A percentile compares a stretch with the other conserved stretches of the same genome.
These are phyloP conservation scores for Sanderia malayensis DNA, from an alignment of 30 jellyfish, hydroid and myxozoan genomes.

Conservation along the genomic window DNA sequence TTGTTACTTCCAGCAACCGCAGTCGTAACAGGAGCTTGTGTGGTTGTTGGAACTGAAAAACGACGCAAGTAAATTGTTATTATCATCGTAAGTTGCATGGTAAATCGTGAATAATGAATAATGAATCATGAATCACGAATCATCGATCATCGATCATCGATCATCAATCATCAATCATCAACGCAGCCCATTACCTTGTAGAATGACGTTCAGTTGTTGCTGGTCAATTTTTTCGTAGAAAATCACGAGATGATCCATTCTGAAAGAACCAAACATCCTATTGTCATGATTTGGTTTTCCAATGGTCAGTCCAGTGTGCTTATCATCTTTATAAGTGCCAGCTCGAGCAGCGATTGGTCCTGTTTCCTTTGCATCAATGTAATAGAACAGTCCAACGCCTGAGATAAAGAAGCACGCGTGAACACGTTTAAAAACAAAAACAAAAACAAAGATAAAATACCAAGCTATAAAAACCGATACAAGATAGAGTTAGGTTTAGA, in stretches of 20 bases:
- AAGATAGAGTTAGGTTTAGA: too few relatives aligned
- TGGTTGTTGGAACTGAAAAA: slow-evolving; percentile 18
- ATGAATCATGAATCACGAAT: too few relatives aligned
- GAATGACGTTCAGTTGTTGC: slow-evolving; percentile 32
- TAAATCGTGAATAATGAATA: too few relatives aligned
- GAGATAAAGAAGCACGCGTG: too few relatives aligned
- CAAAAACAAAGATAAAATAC: too few relatives aligned
- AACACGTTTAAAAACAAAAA: too few relatives aligned
- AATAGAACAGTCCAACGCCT: slow-evolving; percentile 54
- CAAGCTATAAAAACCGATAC: too few relatives aligned
- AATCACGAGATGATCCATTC: slow-evolving; percentile 78
- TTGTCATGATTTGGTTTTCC: slow-evolving; percentile 91
- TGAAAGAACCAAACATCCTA: slow-evolving; percentile 77
- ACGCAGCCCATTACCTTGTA: slow-evolving; percentile 45
- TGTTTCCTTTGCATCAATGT: slow-evolving; percentile 44
- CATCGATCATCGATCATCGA: too few relatives aligned
- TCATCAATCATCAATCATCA: too few relatives aligned
- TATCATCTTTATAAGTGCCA: slow-evolving; percentile 59
- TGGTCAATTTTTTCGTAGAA: slow-evolving; percentile 50
- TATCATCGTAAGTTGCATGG: too few relatives aligned
- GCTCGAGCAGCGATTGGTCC: slow-evolving; percentile 47
- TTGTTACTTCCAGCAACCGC: too few relatives aligned
- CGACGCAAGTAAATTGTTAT: not conserved
- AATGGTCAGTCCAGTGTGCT: slow-evolving; percentile 72
- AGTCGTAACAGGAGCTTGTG: slow-evolving; percentile 28